Percentiles rank a stretch among this genome's conserved stretches.
Evolutionary conservation across 2,888 invertebrate species (phyloP).

Genomic region (Cephus runcator): DNA sequence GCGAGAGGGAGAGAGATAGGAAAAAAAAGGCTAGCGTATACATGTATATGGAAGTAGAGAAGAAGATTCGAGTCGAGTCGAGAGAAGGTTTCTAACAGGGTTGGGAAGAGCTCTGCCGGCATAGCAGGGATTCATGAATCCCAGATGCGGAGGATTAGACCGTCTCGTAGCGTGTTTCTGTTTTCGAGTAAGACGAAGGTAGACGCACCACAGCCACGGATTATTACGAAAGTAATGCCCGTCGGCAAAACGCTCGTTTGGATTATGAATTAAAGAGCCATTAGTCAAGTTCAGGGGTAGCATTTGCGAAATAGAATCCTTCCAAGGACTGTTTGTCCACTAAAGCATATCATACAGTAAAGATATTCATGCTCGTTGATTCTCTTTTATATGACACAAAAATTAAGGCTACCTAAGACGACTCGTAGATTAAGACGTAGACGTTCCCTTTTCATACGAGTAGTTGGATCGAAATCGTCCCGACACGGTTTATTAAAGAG

Average conservation of each 20-base stretch:
- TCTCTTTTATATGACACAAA: too few relatives aligned
- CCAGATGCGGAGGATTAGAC: conserved; percentile 61
- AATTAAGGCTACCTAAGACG: too few relatives aligned
- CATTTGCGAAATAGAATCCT: too few relatives aligned
- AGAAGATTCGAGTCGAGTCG: background rate
- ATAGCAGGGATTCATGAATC: conserved; percentile 59
- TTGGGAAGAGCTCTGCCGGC: conserved; percentile 11
- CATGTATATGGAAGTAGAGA: background rate
- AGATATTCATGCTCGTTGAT: too few relatives aligned
- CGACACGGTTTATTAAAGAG: too few relatives aligned
- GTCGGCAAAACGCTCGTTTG: background rate
- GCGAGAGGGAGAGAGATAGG: conserved; percentile 27
- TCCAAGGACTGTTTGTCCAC: too few relatives aligned
- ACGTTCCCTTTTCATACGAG: too few relatives aligned
- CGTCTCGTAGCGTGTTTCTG: conserved; percentile 51
- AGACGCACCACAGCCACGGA: conserved; percentile 41
- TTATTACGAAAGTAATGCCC: conserved; percentile 50
- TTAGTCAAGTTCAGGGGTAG: background rate
- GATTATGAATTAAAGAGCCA: background rate
- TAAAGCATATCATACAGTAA: too few relatives aligned
- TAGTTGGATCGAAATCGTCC: too few relatives aligned
- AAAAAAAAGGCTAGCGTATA: too few relatives aligned
- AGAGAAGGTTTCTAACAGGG: too few relatives aligned
- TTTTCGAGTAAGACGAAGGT: conserved; percentile 39
- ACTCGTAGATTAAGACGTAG: too few relatives aligned